Percentiles rank a stretch among this genome's conserved stretches.
Conservation (phyloP, 2,888 invertebrate species). For the Odontocolon sp. region DNA sequence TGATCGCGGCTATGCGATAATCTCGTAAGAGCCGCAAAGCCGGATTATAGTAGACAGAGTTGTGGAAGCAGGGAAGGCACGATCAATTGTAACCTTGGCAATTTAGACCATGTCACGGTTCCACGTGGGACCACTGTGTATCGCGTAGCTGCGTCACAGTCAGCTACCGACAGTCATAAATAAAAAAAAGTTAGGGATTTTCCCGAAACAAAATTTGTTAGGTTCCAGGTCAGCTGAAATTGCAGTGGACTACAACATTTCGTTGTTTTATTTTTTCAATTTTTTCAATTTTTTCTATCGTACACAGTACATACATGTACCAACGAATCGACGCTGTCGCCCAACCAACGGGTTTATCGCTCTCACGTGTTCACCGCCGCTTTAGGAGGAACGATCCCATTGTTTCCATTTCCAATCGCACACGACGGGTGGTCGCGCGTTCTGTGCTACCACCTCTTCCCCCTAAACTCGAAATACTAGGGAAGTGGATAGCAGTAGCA, state of each 20-base stretch:
- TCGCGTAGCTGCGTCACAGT: too few species aligned
- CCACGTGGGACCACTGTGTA: background rate
- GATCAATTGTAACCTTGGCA: background rate
- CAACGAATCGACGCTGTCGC: slow-evolving; percentile 44
- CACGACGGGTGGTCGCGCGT: slow-evolving; percentile 58
- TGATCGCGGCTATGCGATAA: slow-evolving; percentile 33
- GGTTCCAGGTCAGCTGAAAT: too few species aligned
- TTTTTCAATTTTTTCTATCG: too few species aligned
- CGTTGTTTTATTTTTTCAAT: too few species aligned
- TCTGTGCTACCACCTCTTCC: slow-evolving; percentile 10
- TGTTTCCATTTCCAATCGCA: slow-evolving; percentile 66
- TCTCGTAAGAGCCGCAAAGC: slow-evolving; percentile 25
- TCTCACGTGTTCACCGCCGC: slow-evolving; percentile 59
- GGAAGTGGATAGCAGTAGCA: slow-evolving; percentile 12
- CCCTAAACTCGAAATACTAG: slow-evolving; percentile 17
- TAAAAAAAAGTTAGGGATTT: background rate
- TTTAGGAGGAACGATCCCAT: slow-evolving; percentile 62
- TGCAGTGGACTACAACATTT: too few species aligned
- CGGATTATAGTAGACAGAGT: slow-evolving; percentile 1
- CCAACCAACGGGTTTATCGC: slow-evolving; percentile 65
- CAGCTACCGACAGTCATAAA: too few species aligned
- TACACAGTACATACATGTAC: too few species aligned
- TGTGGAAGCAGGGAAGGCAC: background rate
- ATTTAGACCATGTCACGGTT: slow-evolving; percentile 19
- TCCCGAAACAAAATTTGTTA: background rate